These are phyloP conservation scores for Sipha maydis DNA, from an alignment of 2,888 invertebrate genomes.

Conservation along the genomic window DNA sequence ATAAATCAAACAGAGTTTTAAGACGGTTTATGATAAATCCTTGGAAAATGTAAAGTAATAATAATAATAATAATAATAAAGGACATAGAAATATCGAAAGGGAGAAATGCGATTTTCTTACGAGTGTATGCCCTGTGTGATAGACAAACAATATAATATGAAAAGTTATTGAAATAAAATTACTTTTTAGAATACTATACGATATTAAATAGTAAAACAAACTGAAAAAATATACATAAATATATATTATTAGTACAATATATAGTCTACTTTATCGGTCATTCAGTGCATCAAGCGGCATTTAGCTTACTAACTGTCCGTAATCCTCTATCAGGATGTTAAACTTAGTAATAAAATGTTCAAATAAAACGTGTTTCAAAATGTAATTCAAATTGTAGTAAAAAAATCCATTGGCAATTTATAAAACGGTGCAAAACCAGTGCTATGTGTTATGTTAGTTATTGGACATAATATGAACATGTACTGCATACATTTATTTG, in stretches of 20 bases:
- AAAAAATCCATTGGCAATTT: neutral
- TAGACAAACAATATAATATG: neutral
- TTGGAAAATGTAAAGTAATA: neutral
- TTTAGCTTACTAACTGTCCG: too few relatives aligned
- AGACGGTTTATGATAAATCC: neutral
- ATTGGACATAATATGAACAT: neutral
- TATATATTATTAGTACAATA: neutral
- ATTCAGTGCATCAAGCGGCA: neutral
- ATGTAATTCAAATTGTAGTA: neutral
- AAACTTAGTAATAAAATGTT: too few relatives aligned
- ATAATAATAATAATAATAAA: neutral
- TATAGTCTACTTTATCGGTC: neutral
- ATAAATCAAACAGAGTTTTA: constrained; percentile 27
- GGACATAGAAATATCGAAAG: neutral
- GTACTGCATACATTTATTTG: neutral
- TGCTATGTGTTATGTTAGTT: neutral
- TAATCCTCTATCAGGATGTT: too few relatives aligned
- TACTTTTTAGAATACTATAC: neutral
- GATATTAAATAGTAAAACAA: neutral
- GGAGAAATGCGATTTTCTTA: neutral
- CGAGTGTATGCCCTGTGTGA: neutral
- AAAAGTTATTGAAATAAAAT: neutral
- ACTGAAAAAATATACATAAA: neutral
- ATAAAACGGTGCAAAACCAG: neutral
- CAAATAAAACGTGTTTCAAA: too few relatives aligned